Percentiles rank a stretch among this genome's conserved stretches.
phyloP scores from a whole-genome alignment of 2,888 invertebrate genomes.

The Euplexia lucipara region DNA sequence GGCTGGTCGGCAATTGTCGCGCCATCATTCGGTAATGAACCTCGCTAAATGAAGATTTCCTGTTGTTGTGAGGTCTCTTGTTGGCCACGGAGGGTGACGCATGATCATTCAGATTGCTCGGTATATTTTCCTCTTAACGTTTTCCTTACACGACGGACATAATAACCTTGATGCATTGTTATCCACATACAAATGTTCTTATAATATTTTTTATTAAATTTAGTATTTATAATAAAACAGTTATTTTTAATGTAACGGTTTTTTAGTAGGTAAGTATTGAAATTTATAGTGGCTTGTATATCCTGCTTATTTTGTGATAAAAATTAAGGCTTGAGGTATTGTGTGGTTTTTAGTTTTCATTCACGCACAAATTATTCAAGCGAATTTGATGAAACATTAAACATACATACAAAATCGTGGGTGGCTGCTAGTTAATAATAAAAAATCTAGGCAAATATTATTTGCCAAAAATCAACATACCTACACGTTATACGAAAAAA shows the following conservation, averaged over 20 bases:
- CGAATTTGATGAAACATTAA: too few species aligned
- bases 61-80: slow-evolving; percentile 70
- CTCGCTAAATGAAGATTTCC: slow-evolving; percentile 75
- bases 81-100: slow-evolving; percentile 66
- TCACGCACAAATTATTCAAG: too few species aligned
- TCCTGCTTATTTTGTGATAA: too few species aligned
- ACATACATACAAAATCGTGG: too few species aligned
- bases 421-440: background rate
- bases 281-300: too few species aligned
- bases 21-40: slow-evolving; percentile 64
- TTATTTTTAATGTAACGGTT: too few species aligned
- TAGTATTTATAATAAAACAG: too few species aligned
- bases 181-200: background rate
- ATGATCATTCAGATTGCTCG: slow-evolving; percentile 64
- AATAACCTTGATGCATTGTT: slow-evolving; percentile 34
- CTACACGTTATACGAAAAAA: slow-evolving; percentile 5
- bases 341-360: too few species aligned
- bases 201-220: too few species aligned
- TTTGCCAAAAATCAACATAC: slow-evolving; percentile 27
- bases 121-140: slow-evolving; percentile 64
- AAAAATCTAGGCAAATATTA: slow-evolving; percentile 12
- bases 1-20: slow-evolving; percentile 51
- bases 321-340: too few species aligned
- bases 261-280: too few species aligned
- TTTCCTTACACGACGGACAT: slow-evolving; percentile 61